Conservation (phyloP, 2,113 vertebrate genomes). For the Dicerorhinus sumatrensis region DNA sequence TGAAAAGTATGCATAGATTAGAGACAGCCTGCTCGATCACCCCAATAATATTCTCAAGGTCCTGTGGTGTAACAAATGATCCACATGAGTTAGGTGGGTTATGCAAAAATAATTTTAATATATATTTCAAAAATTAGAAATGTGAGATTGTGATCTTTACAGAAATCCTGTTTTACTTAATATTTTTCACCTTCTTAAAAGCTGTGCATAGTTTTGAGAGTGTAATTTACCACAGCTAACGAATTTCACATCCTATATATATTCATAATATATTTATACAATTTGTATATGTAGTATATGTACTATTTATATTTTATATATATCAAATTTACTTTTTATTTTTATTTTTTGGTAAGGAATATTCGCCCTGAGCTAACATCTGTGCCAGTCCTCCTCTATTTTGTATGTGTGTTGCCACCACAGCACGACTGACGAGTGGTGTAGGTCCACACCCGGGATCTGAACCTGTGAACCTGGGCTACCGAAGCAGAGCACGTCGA, state of each 20-base stretch:
- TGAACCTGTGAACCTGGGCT: too few species aligned
- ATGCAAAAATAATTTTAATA: constrained; percentile 25
- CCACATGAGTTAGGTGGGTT: background rate
- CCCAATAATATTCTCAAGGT: background rate
- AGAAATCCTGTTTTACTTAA: background rate
- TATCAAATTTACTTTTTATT: background rate
- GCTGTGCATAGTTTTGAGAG: background rate
- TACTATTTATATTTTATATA: background rate
- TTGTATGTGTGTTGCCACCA: too few species aligned
- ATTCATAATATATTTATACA: background rate
- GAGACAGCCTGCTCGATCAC: background rate
- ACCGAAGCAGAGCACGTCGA: too few species aligned
- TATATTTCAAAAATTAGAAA: constrained; percentile 10
- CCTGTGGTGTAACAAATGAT: background rate
- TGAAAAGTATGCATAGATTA: background rate
- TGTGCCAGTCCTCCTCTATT: too few species aligned
- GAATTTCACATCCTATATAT: background rate
- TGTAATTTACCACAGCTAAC: background rate
- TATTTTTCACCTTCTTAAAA: background rate
- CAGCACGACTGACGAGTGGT: too few species aligned
- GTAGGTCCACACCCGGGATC: too few species aligned
- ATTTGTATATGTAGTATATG: background rate
- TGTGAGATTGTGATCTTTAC: background rate
- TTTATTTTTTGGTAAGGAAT: background rate
- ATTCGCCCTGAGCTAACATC: too few species aligned